Base-by-base conservation (phyloP, 37 sponge, comb jelly and placozoan genomes). In the Spongia lamella region DNA sequence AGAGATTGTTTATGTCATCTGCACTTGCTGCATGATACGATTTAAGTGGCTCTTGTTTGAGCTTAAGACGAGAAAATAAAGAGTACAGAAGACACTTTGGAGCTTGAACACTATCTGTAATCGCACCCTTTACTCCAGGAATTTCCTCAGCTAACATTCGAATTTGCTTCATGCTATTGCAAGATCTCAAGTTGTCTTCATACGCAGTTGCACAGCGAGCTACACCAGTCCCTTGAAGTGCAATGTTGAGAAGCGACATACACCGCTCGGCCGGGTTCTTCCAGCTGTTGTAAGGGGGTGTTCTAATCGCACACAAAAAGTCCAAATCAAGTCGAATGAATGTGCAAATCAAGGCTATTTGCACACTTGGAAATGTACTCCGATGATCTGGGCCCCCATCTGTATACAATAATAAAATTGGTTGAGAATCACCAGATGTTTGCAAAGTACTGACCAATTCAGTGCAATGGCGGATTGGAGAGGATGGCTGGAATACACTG, bases 281-380 rank as follows among this genome's bases (percentile, higher is more conserved):
- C 75, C 75, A 73, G 60, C 75, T 73, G 75, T 73, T 73, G 60
- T 73, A 56, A 30, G 75, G 60, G n/a, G 75, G 75, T 37, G 75
- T 73, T 22, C 75, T 29, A 16, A 73, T 58, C 30, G 32, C 75
- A 73, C 75, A 73, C 75, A 73, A 11, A 24, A 34, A 73, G 31
- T 73, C 75, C 40, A 73, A 37, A 15, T 73, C 58, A 53, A 73
- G 60, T 24, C 56, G 22, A 26, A 73, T 25, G 75, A 73, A 73
- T 34, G 56, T 56, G 25, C 58, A 53, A 19, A 73, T 32, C 29
- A 73, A 58, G 32, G 75, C 32, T 43, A 43, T 43, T 43, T 43
- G 47, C 47, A 43, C 47, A 43, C 47, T 43, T 43, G 47, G 25
- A 70, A 21, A 27, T 70, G 54, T 38, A 49, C 27, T 70, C 50